Evolutionary conservation across 2,888 invertebrate genomes (phyloP).

Genomic region (Andrena trimmerana): DNA sequence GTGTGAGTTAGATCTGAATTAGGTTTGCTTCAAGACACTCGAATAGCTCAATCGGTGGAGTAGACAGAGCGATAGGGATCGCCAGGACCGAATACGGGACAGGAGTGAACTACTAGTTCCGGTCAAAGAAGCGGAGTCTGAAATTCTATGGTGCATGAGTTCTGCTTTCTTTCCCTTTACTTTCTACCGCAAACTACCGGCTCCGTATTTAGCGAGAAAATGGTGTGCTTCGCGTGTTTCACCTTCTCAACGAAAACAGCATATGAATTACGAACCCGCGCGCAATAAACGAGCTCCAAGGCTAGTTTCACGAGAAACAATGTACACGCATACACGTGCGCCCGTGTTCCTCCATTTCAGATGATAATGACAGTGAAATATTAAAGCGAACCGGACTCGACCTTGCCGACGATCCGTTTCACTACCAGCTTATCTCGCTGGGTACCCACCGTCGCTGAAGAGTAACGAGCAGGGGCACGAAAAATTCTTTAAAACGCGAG

Average conservation of each 20-base stretch:
- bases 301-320: slow-evolving; percentile 44
- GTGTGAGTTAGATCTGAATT: no score
- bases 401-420: slow-evolving; percentile 56
- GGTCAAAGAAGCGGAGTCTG: slow-evolving; percentile 41
- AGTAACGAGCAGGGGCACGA: slow-evolving; percentile 41
- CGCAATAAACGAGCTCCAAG: slow-evolving; percentile 51
- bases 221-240: slow-evolving; percentile 29
- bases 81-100: not conserved
- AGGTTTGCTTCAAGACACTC: not conserved
- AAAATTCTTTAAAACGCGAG: slow-evolving; percentile 19
- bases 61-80: not conserved
- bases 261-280: slow-evolving; percentile 42
- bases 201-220: slow-evolving; percentile 38
- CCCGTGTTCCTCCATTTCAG: slow-evolving; percentile 37
- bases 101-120: slow-evolving; percentile 15
- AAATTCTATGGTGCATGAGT: slow-evolving; percentile 43
- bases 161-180: slow-evolving; percentile 48
- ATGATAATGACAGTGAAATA: slow-evolving; percentile 58
- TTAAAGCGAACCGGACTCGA: slow-evolving; percentile 58
- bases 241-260: slow-evolving; percentile 41
- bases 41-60: not conserved
- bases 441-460: slow-evolving; percentile 15
- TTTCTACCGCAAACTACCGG: slow-evolving; percentile 49
- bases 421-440: slow-evolving; percentile 44
- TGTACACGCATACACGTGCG: slow-evolving; percentile 28